Evolutionary conservation across 2,113 vertebrate genomes (phyloP), one percentile per base, ranked within the genome.

Genomic region (Seriola dumerili): DNA sequence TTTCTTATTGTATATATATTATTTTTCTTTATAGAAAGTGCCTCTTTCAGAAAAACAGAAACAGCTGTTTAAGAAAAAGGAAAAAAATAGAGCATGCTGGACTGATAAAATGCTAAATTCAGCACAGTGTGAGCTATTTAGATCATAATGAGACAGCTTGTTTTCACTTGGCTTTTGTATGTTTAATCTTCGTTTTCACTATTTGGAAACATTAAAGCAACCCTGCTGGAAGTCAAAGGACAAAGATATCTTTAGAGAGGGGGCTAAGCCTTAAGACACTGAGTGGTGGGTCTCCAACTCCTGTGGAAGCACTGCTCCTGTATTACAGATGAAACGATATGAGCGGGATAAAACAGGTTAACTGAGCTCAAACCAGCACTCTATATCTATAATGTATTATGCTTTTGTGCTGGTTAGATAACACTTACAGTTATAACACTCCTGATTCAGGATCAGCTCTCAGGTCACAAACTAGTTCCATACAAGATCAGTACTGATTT

Each of bases 381-480:
- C 10, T 42, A 16, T 64, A 11, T 34, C 46, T 3, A 8, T 12
- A 42, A 52, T 55, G 42, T 61, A 14, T 25, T 23, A 3, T 57
- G 19, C 9, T 38, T 72, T 63, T 62, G 13, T 52, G 38, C 52
- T 69, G 2, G 3, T 50, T 17, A 21, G 10, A 52, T 13, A 68
- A 63, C 50, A 42, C 40, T 10, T 11, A 10, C 10, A 42, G 40
- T 42, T 42, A 42, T 2, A 42, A 42, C 40, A 23, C 50, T 21
- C 16, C 44, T 19, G 48, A 64, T 64, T 11, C 29, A 29, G 58
- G 36, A 64, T 81, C 25, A 74, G 36, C 57, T 77, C 14, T 63
- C 40, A 13, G 19, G 72, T 40, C 2, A 65, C 14, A 40, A 74
- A 54, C 46, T 23, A 25, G 40, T 65, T 65, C 65, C 16, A 32